Percentiles rank a stretch among this genome's conserved stretches.
Evolutionary conservation across 2,113 vertebrate genomes (phyloP).

Genomic region (Nycticorax nycticorax): DNA sequence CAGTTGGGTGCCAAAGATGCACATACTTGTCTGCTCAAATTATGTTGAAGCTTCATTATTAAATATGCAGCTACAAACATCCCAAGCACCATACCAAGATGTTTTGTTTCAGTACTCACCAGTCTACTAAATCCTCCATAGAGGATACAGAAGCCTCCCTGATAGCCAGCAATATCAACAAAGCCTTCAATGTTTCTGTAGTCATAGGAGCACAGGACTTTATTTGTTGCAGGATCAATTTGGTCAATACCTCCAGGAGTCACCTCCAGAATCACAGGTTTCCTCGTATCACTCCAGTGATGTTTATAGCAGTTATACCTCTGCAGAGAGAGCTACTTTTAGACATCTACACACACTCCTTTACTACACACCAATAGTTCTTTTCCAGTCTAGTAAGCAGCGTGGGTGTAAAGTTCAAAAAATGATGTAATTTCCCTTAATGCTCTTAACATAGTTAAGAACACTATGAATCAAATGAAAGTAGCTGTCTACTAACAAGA

Average conservation of each 20-base stretch:
- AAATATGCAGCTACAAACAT: not conserved
- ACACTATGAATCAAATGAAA: not conserved
- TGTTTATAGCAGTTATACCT: slow-evolving; percentile 98
- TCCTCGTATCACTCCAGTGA: slow-evolving; percentile 93
- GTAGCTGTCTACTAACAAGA: not conserved
- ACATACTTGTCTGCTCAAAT: not conserved
- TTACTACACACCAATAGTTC: not conserved
- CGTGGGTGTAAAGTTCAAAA: not conserved
- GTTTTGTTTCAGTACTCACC: slow-evolving; percentile 74
- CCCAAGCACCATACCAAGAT: not conserved
- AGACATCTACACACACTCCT: not conserved
- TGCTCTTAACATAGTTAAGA: not conserved
- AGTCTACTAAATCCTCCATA: slow-evolving; percentile 95
- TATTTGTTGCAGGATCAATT: slow-evolving; percentile 91
- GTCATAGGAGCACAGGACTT: slow-evolving; percentile 96
- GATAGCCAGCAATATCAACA: slow-evolving; percentile 91
- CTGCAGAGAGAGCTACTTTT: slow-evolving; percentile 64
- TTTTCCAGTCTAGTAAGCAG: not conserved
- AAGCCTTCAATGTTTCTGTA: slow-evolving; percentile 98
- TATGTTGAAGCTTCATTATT: not conserved
- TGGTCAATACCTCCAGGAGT: slow-evolving; percentile 98
- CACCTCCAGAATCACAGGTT: slow-evolving; percentile 90
- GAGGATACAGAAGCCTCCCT: slow-evolving; percentile 95
- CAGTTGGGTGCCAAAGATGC: not conserved
- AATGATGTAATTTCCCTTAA: not conserved